Base-by-base conservation (phyloP, 2,797 vertebrate species). In the Iguana delicatissima region DNA sequence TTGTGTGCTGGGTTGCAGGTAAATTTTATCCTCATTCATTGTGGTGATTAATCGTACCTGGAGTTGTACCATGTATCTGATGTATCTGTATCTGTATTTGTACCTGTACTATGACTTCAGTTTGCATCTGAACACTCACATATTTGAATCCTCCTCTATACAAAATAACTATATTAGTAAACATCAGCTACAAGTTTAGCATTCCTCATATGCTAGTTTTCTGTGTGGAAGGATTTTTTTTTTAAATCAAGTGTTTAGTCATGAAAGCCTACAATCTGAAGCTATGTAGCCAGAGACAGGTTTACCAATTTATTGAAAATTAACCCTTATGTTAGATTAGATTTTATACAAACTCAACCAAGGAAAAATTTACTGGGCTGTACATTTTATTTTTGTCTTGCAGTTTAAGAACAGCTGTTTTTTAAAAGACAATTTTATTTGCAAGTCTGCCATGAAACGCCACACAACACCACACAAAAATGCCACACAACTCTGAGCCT, bases 381-480 rank as follows among this genome's bases (percentile, higher is more conserved):
- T 35, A 89, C 85, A 93, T 93, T 90, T 95, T 93, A 81, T 87
- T 89, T 89, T 80, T 80, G 89, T 59, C 55, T 3, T 18, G 73
- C 86, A 93, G 90, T 93, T 94, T 91, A 89, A 94, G 90, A 87
- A 80, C 62, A 42, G 89, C 84, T 91, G 91, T 92, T 69, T 77
- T 14, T 22, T 62, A 22, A 80, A 29, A 80, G 22, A 52, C 80
- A 6, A 12, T 81, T 93, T 85, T 80, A 87, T 92, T 72, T 92
- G 86, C 77, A 89, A 42, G 89, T 93, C 94, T 92, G 91, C 91
- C 89, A 93, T 67, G 76, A 90, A 94, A 95, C 93, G 92, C 91
- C 91, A 76, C 62, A 80, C 80, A 89, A 89, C 12, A 29, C 29
- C 32, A 92, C 89, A 93, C 55, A 72, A 90, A 94, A 95, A 94